These are phyloP conservation scores for Xiphophorus birchmanni DNA, from an alignment of 2,797 vertebrate species.

Conservation along the genomic window DNA sequence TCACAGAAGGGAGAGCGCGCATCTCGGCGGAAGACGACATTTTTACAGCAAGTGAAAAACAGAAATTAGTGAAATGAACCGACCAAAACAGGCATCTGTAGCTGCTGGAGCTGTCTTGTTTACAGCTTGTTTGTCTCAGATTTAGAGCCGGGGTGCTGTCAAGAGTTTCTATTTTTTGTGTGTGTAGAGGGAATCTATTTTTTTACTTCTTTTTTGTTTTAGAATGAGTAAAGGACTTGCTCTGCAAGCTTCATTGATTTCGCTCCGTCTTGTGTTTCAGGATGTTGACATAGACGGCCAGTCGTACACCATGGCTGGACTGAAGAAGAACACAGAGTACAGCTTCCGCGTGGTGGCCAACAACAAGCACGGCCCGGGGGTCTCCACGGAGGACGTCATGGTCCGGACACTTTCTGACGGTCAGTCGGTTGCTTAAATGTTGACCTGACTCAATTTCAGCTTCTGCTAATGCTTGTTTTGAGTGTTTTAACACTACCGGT, in stretches of 20 bases:
- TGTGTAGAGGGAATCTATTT: background rate
- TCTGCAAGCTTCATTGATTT: background rate
- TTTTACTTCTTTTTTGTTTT: background rate
- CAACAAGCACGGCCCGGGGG: conserved; percentile 95
- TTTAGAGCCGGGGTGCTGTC: conserved; percentile 8
- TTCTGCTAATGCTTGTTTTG: background rate
- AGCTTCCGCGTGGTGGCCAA: conserved; percentile 95
- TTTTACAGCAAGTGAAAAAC: conserved; percentile 47
- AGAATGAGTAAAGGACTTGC: background rate
- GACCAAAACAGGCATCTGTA: conserved; percentile 28
- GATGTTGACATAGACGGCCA: conserved; percentile 88
- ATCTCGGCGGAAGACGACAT: conserved; percentile 40
- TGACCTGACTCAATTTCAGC: background rate
- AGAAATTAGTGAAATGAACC: conserved; percentile 29
- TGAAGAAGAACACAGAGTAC: conserved; percentile 95
- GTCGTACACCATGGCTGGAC: conserved; percentile 84
- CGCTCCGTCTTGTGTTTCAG: conserved; percentile 65
- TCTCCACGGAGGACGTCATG: conserved; percentile 91
- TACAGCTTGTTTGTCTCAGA: conserved; percentile 3
- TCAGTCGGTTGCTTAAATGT: conserved; percentile 64
- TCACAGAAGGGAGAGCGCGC: conserved; percentile 44
- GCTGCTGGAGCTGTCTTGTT: conserved; percentile 16
- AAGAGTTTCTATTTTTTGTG: background rate
- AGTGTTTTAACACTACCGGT: no score
- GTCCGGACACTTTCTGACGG: conserved; percentile 91